Evolutionary conservation across 2,797 vertebrate species (phyloP).

Genomic region (Tokudaia tokunoshimensis): DNA sequence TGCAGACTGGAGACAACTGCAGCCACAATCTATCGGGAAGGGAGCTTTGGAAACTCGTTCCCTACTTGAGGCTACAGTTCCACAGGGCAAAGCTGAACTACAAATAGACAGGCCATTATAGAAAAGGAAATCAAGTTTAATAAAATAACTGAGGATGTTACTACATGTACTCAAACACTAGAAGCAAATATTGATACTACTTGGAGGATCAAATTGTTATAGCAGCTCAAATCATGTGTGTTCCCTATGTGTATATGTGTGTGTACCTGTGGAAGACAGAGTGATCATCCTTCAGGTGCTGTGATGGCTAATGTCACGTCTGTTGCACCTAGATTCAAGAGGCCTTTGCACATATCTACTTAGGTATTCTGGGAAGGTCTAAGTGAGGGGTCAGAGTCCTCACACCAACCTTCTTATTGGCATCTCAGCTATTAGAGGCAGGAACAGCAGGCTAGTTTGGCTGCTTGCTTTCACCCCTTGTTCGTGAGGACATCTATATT

Average conservation of each 20-base stretch:
- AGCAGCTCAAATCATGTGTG: neutral
- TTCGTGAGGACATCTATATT: neutral
- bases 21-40: neutral
- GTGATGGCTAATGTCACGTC: neutral
- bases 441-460: neutral
- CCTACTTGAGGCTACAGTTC: neutral
- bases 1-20: neutral
- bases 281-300: neutral
- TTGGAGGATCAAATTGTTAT: neutral
- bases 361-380: neutral
- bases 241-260: neutral
- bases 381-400: neutral
- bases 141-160: constrained; percentile 16
- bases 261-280: neutral
- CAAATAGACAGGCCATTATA: neutral
- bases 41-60: neutral
- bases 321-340: neutral
- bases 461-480: neutral
- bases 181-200: constrained; percentile 20
- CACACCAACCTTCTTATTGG: neutral
- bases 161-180: constrained; percentile 15
- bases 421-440: neutral
- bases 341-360: neutral
- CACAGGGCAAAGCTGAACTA: neutral
- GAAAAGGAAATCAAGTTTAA: constrained; percentile 40